Conservation (phyloP, 2,888 invertebrate genomes). For the Odontothrips loti region DNA sequence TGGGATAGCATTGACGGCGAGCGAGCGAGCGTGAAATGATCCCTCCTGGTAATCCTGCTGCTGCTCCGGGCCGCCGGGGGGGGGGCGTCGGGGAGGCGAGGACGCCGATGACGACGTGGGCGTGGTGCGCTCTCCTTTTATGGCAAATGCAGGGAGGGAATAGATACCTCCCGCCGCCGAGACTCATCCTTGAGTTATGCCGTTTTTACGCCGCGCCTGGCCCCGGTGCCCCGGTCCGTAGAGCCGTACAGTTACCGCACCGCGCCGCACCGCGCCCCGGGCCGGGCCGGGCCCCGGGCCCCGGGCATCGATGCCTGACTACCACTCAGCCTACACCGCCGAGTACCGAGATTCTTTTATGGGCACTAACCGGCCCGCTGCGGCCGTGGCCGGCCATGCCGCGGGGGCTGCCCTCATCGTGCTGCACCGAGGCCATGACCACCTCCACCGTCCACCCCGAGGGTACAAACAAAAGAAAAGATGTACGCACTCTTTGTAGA, state of each 20-base stretch:
- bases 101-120: background rate
- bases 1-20: background rate
- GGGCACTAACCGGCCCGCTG: background rate
- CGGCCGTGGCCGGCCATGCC: background rate
- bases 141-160: slow-evolving; percentile 18
- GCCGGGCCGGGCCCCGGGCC: too few species aligned
- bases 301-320: background rate
- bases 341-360: slow-evolving; percentile 19
- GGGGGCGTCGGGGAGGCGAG: slow-evolving; percentile 11
- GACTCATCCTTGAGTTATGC: slow-evolving; percentile 19
- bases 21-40: slow-evolving; percentile 20
- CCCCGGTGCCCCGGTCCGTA: too few species aligned
- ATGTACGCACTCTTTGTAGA: too few species aligned
- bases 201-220: slow-evolving; percentile 4
- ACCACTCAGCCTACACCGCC: slow-evolving; percentile 3
- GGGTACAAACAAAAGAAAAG: too few species aligned
- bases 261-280: too few species aligned
- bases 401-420: background rate
- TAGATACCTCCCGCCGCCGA: slow-evolving; percentile 1
- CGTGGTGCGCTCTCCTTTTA: background rate
- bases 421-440: too few species aligned
- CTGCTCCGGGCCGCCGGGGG: background rate
- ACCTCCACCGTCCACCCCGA: too few species aligned
- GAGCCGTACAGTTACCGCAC: too few species aligned
- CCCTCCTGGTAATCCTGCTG: background rate